These are phyloP conservation scores for Dendrolimus pini DNA, from an alignment of 2,888 invertebrate genomes.

Conservation along the genomic window DNA sequence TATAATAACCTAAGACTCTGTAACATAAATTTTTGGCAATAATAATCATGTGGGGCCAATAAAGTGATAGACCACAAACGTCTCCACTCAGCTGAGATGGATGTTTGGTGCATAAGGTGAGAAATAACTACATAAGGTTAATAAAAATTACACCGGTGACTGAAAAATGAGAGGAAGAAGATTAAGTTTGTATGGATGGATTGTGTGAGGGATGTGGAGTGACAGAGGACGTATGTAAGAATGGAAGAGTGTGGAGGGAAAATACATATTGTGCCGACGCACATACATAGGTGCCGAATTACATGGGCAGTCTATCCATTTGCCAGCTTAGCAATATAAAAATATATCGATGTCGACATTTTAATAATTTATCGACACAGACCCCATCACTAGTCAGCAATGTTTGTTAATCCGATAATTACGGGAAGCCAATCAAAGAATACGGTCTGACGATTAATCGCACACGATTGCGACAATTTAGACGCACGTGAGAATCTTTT, in stretches of 20 bases:
- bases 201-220: not conserved
- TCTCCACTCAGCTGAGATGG: not conserved
- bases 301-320: not conserved
- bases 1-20: too few species aligned
- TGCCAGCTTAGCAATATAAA: not conserved
- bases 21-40: too few species aligned
- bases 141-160: not conserved
- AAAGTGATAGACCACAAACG: not conserved
- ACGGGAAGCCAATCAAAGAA: slow-evolving; percentile 15
- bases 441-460: not conserved
- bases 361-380: slow-evolving; percentile 1
- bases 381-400: slow-evolving; percentile 15
- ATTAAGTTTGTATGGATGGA: not conserved
- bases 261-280: too few species aligned
- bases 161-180: not conserved
- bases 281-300: too few species aligned
- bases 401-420: slow-evolving; percentile 24
- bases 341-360: slow-evolving; percentile 7
- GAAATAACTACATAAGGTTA: not conserved
- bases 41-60: not conserved
- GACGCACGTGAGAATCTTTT: not conserved
- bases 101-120: not conserved
- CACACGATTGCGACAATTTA: not conserved
- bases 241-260: too few species aligned
- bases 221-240: too few species aligned